Conservation (phyloP, 2,113 vertebrate genomes). For the Sylvilagus bachmani region DNA sequence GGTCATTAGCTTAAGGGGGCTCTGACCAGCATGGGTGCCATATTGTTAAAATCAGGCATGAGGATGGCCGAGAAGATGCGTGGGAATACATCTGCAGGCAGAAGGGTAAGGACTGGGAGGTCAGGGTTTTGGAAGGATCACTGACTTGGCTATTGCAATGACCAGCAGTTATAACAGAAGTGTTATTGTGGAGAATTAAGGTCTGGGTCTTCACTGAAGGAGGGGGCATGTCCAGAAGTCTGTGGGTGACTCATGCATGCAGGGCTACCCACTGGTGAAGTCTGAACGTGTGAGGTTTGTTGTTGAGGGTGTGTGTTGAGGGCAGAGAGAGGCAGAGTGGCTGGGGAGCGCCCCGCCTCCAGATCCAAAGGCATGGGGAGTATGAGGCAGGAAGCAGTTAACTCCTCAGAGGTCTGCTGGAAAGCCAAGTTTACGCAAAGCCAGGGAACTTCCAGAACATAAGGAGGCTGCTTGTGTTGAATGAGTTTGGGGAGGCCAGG, state of each 20-base stretch:
- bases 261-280: not conserved
- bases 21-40: not conserved
- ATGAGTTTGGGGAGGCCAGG: not conserved
- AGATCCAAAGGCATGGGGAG: not conserved
- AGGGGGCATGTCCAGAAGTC: not conserved
- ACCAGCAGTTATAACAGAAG: not conserved
- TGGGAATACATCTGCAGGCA: not conserved
- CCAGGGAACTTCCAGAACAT: accelerated
- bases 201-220: not conserved
- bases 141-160: not conserved
- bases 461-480: not conserved
- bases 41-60: not conserved
- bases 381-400: not conserved
- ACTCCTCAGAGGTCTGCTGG: not conserved
- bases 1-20: not conserved
- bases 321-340: not conserved
- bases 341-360: not conserved
- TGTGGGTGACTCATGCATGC: not conserved
- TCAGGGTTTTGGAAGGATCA: not conserved
- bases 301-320: not conserved
- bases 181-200: not conserved
- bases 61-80: not conserved
- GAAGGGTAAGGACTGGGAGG: not conserved
- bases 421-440: not conserved
- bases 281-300: not conserved